Evolutionary conservation across 2,888 invertebrate species (phyloP), one percentile per base, ranked within the genome.

Genomic region (Leptopilina myrica): DNA sequence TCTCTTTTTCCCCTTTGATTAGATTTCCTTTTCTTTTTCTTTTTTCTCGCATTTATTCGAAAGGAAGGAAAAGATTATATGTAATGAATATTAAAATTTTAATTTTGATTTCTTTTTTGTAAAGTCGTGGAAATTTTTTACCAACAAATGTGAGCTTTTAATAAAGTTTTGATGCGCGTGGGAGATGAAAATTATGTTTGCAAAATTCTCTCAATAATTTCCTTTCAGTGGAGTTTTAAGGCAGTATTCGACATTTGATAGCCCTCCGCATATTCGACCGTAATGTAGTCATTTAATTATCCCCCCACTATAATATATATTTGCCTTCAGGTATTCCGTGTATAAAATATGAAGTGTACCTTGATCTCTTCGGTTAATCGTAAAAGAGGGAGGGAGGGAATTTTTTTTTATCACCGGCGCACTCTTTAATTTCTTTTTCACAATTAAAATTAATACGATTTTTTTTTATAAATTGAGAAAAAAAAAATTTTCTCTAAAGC

Each of bases 201-300:
- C 49, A 14, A 69, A 53, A 69, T 69, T 46, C 49, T 69, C 69
- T 26, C 69, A 69, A 46, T 12, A 69, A 69, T 33, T 69, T 49
- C 49, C 26, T 66, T 46, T 49, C 69, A 11, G 56, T 26, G 46
- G 9, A 69, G 46, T 69, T 69, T 69, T 69, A 69, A 69, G 69
- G 49, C 49, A 26, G 69, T 49, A 69, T 46, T 69, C 69, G 49
- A 69, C 69, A 69, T 69, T 69, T 69, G 69, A 69, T 49, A 69
- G 69, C 53, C 49, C 46, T 49, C 69, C 33, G 33, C 33, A 33
- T 33, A 69, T 69, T 46, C 69, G 69, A 46, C 49, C 15, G 69
- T 69, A 69, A 69, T 69, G 69, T 49, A 69, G 69, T 49, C 69
- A 49, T 49, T 69, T 46, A 69, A 69, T 69, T 69, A 69, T 69